Base-by-base conservation (phyloP, 2,888 invertebrate species). In the Leucoptera coffeella region DNA sequence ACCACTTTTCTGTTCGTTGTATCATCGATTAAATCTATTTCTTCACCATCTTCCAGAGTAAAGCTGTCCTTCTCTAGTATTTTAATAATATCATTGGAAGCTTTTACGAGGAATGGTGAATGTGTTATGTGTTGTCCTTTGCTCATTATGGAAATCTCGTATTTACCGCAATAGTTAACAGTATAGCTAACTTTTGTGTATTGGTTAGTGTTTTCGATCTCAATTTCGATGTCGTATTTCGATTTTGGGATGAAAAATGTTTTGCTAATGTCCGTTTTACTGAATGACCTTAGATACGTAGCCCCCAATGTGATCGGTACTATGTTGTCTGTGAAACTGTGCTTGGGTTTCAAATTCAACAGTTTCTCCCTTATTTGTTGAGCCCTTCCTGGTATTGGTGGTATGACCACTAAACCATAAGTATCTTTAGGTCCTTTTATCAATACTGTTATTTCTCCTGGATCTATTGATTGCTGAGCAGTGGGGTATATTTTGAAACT, bases 401-500 rank as follows among this genome's bases (percentile, higher is more conserved):
- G 62, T 13, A 72, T 33, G 2, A 62, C 50, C 23, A 49, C 40
- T 45, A 61, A 58, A 4, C 74, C 74, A 33, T 64, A 69, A 3
- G 58, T 57, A 25, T 67, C 59, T 37, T 47, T 52, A 2, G 74
- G 73, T 4, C 74, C 73, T 45, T 55, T 48, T 30, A 74, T 73
- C 14, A 61, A 39, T 22, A 74, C 49, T 10, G 56, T 65, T 14
- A 74, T 53, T 37, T 73, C 69, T 24, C 64, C 61, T 3, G 72
- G 62, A 30, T 69, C 59, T 21, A 71, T 38, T 28, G 51, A 49
- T 47, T 67, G 64, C 46, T 73, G 72, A 21, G 65, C 55, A 7
- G 69, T 65, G 2, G 73, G 71, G 38, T 78, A 79, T 31, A 80
- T 54, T 47, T 75, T 78, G 42, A 80, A 78, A 25, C 55, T 47